Conservation (phyloP, 1,140 invertebrate species). For the Brachionus sp. region DNA sequence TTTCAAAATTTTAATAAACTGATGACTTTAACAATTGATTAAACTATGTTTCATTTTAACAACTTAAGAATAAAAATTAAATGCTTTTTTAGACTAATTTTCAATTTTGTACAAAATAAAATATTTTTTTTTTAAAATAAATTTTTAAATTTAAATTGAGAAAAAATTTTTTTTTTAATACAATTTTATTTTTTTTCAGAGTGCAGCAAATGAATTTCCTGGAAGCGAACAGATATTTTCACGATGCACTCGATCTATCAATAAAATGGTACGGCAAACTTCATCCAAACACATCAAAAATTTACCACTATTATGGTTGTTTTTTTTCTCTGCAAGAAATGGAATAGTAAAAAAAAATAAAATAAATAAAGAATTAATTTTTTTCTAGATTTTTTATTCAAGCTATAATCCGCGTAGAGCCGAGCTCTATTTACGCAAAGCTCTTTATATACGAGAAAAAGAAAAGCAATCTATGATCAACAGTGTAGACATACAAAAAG, state of each 20-base stretch:
- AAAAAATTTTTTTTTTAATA: no score
- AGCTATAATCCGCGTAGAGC: slow-evolving; percentile 31
- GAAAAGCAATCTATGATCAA: not conserved
- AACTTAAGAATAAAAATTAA: no score
- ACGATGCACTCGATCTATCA: not conserved
- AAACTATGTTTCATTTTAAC: no score
- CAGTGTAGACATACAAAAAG: not conserved
- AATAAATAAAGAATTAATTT: not conserved
- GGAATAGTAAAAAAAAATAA: slow-evolving; percentile 22
- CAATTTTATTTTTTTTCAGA: not conserved
- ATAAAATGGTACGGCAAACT: slow-evolving; percentile 7
- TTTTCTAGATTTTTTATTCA: not conserved
- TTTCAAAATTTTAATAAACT: no score
- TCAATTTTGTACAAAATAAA: no score
- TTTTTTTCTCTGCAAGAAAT: slow-evolving; percentile 39
- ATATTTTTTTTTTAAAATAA: no score
- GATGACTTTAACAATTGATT: no score
- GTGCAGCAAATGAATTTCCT: slow-evolving; percentile 19
- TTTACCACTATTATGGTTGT: slow-evolving; percentile 42
- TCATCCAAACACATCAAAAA: slow-evolving; percentile 32
- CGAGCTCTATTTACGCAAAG: slow-evolving; percentile 35
- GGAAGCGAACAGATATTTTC: not conserved
- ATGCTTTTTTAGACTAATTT: no score
- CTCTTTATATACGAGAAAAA: slow-evolving; percentile 21
- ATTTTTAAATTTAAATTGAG: no score